Percentiles rank a stretch among this genome's conserved stretches.
Evolutionary conservation across 2,888 invertebrate genomes (phyloP).

Genomic region (Colletes collaris): DNA sequence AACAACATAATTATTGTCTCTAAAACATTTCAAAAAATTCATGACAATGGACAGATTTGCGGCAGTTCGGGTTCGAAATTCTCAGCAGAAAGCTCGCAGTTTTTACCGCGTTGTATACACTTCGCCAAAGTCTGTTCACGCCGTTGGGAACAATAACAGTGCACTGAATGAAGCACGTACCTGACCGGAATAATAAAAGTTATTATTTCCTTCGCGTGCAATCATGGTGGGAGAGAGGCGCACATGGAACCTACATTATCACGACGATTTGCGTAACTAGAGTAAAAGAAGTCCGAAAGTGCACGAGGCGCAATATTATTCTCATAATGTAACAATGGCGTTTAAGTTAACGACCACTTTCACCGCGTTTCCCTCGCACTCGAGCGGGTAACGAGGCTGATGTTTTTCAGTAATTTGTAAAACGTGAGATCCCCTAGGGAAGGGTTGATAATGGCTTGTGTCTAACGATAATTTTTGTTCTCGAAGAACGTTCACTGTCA

Average conservation of each 20-base stretch:
- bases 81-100: not conserved
- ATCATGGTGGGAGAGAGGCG: not conserved
- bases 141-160: constrained; percentile 3
- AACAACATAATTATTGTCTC: too few relatives aligned
- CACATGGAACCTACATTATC: not conserved
- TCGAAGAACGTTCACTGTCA: too few relatives aligned
- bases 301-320: not conserved
- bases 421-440: too few relatives aligned
- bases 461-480: too few relatives aligned
- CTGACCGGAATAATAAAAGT: constrained; percentile 10
- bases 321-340: not conserved
- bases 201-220: constrained; percentile 10
- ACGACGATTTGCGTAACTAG: not conserved
- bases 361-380: not conserved
- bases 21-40: too few relatives aligned
- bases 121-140: not conserved
- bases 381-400: not conserved
- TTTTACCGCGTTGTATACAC: not conserved
- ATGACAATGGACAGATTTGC: not conserved
- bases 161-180: constrained; percentile 13
- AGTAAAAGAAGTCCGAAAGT: not conserved
- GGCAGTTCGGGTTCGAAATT: not conserved
- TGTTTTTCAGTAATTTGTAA: too few relatives aligned
- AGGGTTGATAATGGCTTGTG: too few relatives aligned
- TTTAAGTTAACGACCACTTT: not conserved